These are phyloP conservation scores for Malurus elegans DNA, from an alignment of 2,113 vertebrate genomes.

Conservation along the genomic window DNA sequence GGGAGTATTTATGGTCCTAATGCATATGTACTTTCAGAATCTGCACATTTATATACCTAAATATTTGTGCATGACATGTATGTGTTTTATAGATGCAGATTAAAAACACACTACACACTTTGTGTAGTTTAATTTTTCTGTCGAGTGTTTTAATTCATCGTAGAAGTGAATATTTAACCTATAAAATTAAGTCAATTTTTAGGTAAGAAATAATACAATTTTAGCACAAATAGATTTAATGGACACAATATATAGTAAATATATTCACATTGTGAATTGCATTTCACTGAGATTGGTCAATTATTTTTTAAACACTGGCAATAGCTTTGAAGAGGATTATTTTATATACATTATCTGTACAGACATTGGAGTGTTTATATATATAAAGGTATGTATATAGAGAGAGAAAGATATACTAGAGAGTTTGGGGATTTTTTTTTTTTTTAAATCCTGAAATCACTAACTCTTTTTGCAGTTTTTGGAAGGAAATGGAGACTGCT, in stretches of 20 bases:
- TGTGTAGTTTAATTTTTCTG: not conserved
- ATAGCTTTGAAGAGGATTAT: not conserved
- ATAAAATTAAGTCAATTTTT: not conserved
- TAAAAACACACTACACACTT: not conserved
- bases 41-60: not conserved
- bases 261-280: not conserved
- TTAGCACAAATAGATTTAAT: not conserved
- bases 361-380: not conserved
- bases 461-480: not conserved
- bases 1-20: not conserved
- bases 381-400: not conserved
- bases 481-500: constrained; percentile 25
- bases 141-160: not conserved
- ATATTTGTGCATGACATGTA: not conserved
- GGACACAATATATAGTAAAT: not conserved
- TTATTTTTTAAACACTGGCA: not conserved
- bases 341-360: not conserved
- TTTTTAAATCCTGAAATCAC: not conserved
- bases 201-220: not conserved
- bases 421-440: not conserved
- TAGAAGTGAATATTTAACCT: not conserved
- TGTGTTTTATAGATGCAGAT: not conserved
- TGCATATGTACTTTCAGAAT: not conserved
- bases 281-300: not conserved
- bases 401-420: not conserved